Percentiles rank a stretch among this genome's conserved stretches.
Evolutionary conservation across 92 coral and sea anemone species (phyloP).

Genomic region (Muricea muricata): DNA sequence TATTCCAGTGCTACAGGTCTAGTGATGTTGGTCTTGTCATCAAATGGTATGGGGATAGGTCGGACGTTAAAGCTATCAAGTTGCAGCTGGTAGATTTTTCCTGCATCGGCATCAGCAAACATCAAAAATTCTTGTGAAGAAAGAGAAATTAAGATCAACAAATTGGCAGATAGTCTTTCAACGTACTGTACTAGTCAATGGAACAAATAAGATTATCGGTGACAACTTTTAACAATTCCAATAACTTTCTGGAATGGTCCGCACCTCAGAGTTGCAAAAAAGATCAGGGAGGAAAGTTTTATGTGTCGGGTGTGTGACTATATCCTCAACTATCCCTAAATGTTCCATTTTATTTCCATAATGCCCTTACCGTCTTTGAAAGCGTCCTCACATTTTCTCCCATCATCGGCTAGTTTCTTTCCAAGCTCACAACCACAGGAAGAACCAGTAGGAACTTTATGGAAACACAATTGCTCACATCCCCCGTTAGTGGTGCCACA

Average conservation of each 20-base stretch:
- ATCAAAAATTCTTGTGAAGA: conserved; percentile 53
- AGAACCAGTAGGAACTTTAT: conserved; percentile 57
- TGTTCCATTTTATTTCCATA: neutral
- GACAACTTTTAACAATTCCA: too few relatives aligned
- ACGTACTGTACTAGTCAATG: too few relatives aligned
- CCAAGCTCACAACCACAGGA: conserved; percentile 75
- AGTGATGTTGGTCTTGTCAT: conserved; percentile 17
- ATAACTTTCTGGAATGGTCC: too few relatives aligned
- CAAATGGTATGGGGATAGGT: conserved; percentile 23
- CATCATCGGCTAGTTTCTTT: conserved; percentile 54
- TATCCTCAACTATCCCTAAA: neutral
- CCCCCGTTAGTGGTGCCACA: conserved; percentile 69
- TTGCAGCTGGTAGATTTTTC: conserved; percentile 34
- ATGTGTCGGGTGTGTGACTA: too few relatives aligned
- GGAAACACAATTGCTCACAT: conserved; percentile 69
- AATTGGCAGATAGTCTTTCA: too few relatives aligned
- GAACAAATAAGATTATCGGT: too few relatives aligned
- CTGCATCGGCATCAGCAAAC: conserved; percentile 63
- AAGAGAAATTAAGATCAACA: neutral
- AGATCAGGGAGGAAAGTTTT: neutral
- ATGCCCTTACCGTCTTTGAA: conserved; percentile 18
- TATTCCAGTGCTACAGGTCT: conserved; percentile 66
- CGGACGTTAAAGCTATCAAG: neutral
- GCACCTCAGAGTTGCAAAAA: too few relatives aligned
- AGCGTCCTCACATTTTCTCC: conserved; percentile 66